Evolutionary conservation across 2,797 vertebrate genomes (phyloP), one percentile per base, ranked within the genome.

Genomic region (Adrianichthys oophorus): DNA sequence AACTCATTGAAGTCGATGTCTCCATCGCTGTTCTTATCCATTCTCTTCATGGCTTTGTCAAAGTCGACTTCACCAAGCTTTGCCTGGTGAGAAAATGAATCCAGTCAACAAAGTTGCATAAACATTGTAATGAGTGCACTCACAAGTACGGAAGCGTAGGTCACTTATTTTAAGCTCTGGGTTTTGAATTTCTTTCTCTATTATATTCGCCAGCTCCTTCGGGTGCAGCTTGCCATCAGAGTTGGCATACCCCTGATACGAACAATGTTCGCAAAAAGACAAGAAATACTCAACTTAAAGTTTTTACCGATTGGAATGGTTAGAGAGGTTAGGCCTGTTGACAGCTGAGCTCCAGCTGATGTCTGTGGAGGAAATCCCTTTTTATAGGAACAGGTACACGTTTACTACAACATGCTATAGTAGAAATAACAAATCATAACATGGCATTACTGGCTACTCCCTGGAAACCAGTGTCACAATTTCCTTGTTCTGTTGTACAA

Each of bases 1-100:
- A 84, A 87, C 65, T 89, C 83, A 1, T 19, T 48, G 50, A 89
- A 84, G 76, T 81, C 68, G 41, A 87, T 37, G 40, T 74, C 23
- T 7, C 79, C 76, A 26, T 89, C 83, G 0, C 41, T 48, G 58
- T 84, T 82, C 65, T 70, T 80, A 44, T 85, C 84, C 51, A 85
- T 37, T 7, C n/a, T 41, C 0, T 37, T 37, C 68, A 87, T 56
- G 18, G 59, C 58, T 49, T 78, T 72, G 4, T 63, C 37, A 1
- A 81, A 16, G 14, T 73, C 65, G 2, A 54, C 72, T 19, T 41
- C 13, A 29, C 43, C 46, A 24, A 87, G 24, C 56, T 83, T 76
- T 14, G 32, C 58, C 88, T 90, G 58, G 43, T 42, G 49, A 19
- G 63, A 13, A 68, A 8, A 42, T 14, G 4, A 14, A 17, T 40